These are phyloP conservation scores for Boloria euphrosyne DNA, from an alignment of 2,888 invertebrate species.

Conservation along the genomic window DNA sequence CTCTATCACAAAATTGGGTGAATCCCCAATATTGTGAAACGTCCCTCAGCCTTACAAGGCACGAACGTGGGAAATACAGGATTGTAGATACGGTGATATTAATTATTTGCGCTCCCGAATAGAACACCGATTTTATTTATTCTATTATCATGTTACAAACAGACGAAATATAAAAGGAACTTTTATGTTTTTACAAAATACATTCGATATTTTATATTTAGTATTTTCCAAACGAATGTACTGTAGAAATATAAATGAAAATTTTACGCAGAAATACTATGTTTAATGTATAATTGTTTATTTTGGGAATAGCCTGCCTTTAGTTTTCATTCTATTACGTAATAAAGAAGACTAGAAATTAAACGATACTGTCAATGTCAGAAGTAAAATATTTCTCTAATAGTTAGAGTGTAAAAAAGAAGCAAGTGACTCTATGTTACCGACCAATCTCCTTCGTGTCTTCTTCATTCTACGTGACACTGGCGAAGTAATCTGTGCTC, in stretches of 20 bases:
- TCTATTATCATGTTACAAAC: constrained; percentile 31
- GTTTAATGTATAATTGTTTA: neutral
- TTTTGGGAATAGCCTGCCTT: too few relatives aligned
- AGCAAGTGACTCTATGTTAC: too few relatives aligned
- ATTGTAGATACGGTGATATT: constrained; percentile 40
- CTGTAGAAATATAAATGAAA: neutral
- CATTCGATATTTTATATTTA: constrained; percentile 17
- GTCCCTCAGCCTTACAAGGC: constrained; percentile 36
- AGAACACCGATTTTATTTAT: constrained; percentile 41
- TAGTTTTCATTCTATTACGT: too few relatives aligned
- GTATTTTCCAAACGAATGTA: constrained; percentile 4
- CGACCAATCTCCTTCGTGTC: too few relatives aligned
- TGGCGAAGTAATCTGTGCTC: too few relatives aligned
- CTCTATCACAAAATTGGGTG: neutral
- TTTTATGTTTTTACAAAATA: constrained; percentile 17
- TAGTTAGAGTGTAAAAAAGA: too few relatives aligned
- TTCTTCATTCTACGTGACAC: too few relatives aligned
- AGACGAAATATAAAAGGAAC: constrained; percentile 16
- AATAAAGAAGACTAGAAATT: too few relatives aligned
- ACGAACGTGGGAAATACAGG: constrained; percentile 40
- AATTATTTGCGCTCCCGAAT: constrained; percentile 42
- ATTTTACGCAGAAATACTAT: neutral
- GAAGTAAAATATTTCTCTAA: too few relatives aligned
- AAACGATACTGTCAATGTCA: too few relatives aligned
- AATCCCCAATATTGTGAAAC: constrained; percentile 25